A percentile compares a stretch with the other conserved stretches of the same genome.
These are phyloP conservation scores for Oxyruncus cristatus DNA, from an alignment of 2,113 vertebrate species.

Conservation along the genomic window DNA sequence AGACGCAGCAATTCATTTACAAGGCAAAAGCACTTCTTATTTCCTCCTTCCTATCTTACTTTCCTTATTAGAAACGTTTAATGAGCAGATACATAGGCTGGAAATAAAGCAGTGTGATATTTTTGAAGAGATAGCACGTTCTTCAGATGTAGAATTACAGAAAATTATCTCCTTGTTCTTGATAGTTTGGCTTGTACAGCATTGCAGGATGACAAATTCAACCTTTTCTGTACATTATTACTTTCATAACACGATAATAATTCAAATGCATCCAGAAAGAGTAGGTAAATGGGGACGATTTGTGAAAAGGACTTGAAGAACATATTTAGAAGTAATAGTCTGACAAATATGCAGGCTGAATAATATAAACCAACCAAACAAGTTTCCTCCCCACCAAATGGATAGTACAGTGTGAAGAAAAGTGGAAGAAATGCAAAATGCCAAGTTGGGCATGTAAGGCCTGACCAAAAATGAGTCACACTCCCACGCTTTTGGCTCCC, in stretches of 20 bases:
- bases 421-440: conserved; percentile 27
- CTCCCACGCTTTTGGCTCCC: background rate
- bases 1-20: conserved; percentile 49
- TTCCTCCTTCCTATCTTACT: conserved; percentile 7
- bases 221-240: background rate
- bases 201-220: background rate
- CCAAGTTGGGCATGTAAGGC: background rate
- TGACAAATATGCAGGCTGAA: background rate
- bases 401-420: conserved; percentile 7
- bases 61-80: conserved; percentile 31
- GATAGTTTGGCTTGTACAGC: background rate
- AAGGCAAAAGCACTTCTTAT: conserved; percentile 30
- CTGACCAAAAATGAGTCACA: conserved; percentile 38
- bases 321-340: background rate
- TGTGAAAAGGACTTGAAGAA: background rate
- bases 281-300: background rate
- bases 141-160: background rate
- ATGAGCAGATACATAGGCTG: background rate
- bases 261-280: background rate
- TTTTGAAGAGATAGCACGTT: background rate
- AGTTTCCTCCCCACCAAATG: background rate
- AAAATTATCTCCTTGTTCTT: background rate
- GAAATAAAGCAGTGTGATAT: background rate
- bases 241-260: background rate
- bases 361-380: background rate